These are phyloP conservation scores for Poeciliopsis turrubarensis DNA, from an alignment of 2,113 vertebrate genomes.

Conservation along the genomic window DNA sequence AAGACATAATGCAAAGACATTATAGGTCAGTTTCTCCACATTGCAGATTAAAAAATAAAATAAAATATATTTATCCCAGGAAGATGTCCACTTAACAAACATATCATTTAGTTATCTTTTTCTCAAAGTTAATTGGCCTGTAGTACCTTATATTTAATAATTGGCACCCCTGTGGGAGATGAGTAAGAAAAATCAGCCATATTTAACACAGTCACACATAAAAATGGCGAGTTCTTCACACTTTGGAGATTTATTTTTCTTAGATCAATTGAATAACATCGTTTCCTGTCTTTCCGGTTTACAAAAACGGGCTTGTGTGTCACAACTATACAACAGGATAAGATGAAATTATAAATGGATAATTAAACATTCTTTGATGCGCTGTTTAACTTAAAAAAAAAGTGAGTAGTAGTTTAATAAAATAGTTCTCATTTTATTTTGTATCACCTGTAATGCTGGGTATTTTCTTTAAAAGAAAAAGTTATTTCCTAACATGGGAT, in stretches of 20 bases:
- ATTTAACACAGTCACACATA: not conserved
- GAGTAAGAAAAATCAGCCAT: not conserved
- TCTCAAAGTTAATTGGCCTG: not conserved
- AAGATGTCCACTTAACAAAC: constrained; percentile 49
- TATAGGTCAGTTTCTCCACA: not conserved
- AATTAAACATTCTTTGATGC: not conserved
- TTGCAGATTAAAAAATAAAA: not conserved
- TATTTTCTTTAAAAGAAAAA: too few relatives aligned
- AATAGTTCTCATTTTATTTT: too few relatives aligned
- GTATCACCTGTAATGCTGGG: too few relatives aligned
- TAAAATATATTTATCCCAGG: constrained; percentile 1
- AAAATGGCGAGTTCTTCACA: not conserved
- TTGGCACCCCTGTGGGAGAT: not conserved
- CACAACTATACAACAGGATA: not conserved
- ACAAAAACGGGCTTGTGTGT: not conserved
- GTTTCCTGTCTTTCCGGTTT: not conserved
- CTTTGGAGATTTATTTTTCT: not conserved
- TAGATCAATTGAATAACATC: not conserved
- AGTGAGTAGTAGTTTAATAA: too few relatives aligned
- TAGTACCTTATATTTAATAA: not conserved
- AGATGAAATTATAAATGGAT: not conserved
- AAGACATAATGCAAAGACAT: not conserved
- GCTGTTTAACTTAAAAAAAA: not conserved
- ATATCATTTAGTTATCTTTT: too few relatives aligned
- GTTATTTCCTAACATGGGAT: too few relatives aligned